These are phyloP conservation scores for Ichneumon xanthorius DNA, from an alignment of 2,888 invertebrate genomes.

Conservation along the genomic window DNA sequence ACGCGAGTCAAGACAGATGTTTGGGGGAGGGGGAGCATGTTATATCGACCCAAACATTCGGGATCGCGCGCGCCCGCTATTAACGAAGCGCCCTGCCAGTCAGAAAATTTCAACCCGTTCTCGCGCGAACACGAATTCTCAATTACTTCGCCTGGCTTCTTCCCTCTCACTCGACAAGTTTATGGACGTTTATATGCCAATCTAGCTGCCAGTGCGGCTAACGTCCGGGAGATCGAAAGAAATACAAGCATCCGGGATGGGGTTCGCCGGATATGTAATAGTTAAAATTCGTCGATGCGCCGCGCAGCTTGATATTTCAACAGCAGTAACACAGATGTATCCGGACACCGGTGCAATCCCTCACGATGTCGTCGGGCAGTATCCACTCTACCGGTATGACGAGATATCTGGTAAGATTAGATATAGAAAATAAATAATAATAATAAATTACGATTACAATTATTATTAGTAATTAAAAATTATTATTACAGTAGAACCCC, in stretches of 20 bases:
- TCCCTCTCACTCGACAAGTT: conserved; percentile 26
- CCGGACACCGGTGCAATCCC: neutral
- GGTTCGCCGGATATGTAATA: neutral
- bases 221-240: conserved; percentile 33
- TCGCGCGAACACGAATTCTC: neutral
- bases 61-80: neutral
- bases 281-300: neutral
- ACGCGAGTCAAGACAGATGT: conserved; percentile 68
- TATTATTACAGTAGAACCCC: too few species aligned
- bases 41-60: conserved; percentile 64
- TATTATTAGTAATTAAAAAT: too few species aligned
- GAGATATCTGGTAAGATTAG: neutral
- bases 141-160: neutral
- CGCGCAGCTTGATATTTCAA: neutral
- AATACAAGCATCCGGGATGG: conserved; percentile 17
- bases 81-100: conserved; percentile 4
- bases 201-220: conserved; percentile 55
- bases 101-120: conserved; percentile 6
- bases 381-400: neutral
- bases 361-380: neutral
- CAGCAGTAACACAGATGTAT: neutral
- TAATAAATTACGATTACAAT: too few species aligned
- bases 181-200: conserved; percentile 65
- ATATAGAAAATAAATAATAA: neutral
- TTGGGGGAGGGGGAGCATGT: neutral